Evolutionary conservation across 2,797 vertebrate species (phyloP), one percentile per base, ranked within the genome.

Genomic region (Darevskia nairensis): DNA sequence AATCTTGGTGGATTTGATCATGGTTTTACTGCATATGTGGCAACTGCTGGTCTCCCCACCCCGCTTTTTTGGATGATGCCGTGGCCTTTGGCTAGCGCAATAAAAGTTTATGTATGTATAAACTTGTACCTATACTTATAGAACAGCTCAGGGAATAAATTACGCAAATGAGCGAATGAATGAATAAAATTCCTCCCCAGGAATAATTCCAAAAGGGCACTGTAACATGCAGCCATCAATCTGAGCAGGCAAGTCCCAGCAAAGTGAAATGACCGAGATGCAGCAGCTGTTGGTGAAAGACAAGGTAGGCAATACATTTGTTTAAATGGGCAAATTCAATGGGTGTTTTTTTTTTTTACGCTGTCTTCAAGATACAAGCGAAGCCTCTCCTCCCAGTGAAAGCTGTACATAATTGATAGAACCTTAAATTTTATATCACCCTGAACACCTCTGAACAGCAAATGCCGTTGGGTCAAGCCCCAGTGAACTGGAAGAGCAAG

Each of bases 241-340:
- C 41, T 29, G 76, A 3, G 11, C 82, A 55, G 9, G 13, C 9
- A 39, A 68, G 74, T 25, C 8, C 11, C 8, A 41, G 66, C 25
- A 66, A 44, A 0, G 7, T 0, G n/a, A 32, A 59, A 3, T 10
- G 77, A 41, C 1, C 6, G 15, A 0, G 0, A 0, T 0, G 13
- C 27, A n/a, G 29, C 2, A 10, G 50, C n/a, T 61, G 11, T 25
- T 41, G 19, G 25, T n/a, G 32, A 41, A 29, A 74, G n/a, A 32
- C n/a, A 6, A 68, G 10, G n/a, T 1, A 72, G 46, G 25, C 0
- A 0, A 1, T 6, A 25, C 59, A 41, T 81, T 64, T 61, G 19
- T 41, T 25, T 81, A 13, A 66, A 66, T 1, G 29, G 35, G 23
- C 35, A 81, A 7, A 4, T 17, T 23, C 32, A 8, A 25, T 9